Conservation (phyloP, 2,113 vertebrate species). For the Cervus canadensis region DNA sequence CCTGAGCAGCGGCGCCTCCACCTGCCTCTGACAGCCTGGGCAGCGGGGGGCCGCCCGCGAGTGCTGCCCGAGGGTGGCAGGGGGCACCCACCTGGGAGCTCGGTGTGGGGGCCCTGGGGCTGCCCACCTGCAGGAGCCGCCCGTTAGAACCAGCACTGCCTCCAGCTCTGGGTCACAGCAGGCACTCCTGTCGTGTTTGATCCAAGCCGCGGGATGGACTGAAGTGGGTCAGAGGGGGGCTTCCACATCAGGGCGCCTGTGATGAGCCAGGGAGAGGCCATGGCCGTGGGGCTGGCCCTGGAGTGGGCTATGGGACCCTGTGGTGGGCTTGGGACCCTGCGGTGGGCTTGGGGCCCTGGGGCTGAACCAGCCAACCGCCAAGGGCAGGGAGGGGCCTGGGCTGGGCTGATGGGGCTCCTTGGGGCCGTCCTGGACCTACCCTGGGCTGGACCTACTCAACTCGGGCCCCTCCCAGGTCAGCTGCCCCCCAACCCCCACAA, state of each 20-base stretch:
- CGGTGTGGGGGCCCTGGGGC: neutral
- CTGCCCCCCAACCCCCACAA: neutral
- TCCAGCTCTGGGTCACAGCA: rapidly evolving
- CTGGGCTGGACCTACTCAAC: neutral
- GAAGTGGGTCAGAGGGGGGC: slow-evolving; percentile 29
- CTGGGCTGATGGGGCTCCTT: neutral
- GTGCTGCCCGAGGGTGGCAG: neutral
- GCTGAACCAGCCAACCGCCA: neutral
- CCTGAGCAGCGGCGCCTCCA: neutral
- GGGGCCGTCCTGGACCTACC: neutral
- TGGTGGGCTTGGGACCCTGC: neutral
- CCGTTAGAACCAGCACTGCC: neutral
- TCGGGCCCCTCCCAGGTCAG: neutral
- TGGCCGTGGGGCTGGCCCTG: neutral
- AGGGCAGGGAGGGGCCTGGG: neutral
- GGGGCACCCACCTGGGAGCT: neutral
- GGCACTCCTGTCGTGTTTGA: neutral
- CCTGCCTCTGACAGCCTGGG: neutral
- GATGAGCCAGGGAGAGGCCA: neutral
- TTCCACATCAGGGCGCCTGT: neutral
- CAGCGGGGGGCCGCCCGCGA: rapidly evolving
- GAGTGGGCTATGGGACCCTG: neutral
- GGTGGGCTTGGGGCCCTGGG: neutral
- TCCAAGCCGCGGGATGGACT: neutral
- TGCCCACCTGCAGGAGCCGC: neutral